Percentiles rank a stretch among this genome's conserved stretches.
These are phyloP conservation scores for Sinocyclocheilus maitianheensis DNA, from an alignment of 2,113 vertebrate species.

Conservation along the genomic window DNA sequence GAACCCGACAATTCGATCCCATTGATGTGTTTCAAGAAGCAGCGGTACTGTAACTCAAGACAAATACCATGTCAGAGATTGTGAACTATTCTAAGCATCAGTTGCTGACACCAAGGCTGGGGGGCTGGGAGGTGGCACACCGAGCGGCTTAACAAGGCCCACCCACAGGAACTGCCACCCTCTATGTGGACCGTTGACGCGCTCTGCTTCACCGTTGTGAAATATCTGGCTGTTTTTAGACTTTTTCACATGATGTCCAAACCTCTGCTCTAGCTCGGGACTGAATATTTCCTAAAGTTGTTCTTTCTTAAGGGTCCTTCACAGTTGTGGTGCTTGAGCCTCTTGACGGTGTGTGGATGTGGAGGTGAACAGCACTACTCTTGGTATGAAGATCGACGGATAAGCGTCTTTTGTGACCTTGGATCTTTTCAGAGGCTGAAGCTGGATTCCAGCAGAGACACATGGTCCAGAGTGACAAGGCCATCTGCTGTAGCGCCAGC, in stretches of 20 bases:
- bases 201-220: constrained; percentile 55
- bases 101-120: constrained; percentile 76
- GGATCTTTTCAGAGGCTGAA: constrained; percentile 75
- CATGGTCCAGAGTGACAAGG: constrained; percentile 82
- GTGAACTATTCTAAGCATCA: constrained; percentile 83
- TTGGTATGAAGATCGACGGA: constrained; percentile 59
- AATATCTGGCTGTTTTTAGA: constrained; percentile 59
- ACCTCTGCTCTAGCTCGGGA: background rate
- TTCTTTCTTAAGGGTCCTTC: background rate
- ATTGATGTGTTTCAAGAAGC: constrained; percentile 76
- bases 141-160: constrained; percentile 65
- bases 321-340: constrained; percentile 12
- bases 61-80: constrained; percentile 78
- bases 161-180: constrained; percentile 60
- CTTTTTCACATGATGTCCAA: constrained; percentile 24
- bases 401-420: constrained; percentile 77
- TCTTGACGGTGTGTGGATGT: constrained; percentile 37
- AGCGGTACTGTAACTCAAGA: constrained; percentile 78
- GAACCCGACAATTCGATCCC: constrained; percentile 68
- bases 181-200: constrained; percentile 56
- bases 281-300: constrained; percentile 34
- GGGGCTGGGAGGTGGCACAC: constrained; percentile 59
- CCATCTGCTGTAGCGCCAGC: constrained; percentile 78
- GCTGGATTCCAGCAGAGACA: constrained; percentile 80
- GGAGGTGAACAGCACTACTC: constrained; percentile 46